A percentile compares a stretch with the other conserved stretches of the same genome.
Conservation (phyloP, 2,888 invertebrate genomes). For the Sarcophaga subvicina region DNA sequence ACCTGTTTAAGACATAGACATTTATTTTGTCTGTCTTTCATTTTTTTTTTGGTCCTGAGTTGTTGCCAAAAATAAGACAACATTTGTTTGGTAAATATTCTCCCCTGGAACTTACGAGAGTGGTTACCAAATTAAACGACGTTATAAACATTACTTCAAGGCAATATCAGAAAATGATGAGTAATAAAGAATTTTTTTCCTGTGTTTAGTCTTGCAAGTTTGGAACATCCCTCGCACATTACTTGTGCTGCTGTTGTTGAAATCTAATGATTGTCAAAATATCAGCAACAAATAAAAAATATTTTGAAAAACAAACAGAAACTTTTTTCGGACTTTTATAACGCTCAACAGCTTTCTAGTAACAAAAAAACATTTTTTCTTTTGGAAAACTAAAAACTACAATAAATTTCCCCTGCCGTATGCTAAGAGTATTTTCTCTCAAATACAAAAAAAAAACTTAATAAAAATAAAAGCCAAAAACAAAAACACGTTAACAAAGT, state of each 20-base stretch:
- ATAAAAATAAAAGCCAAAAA: neutral
- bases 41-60: slow-evolving; percentile 30
- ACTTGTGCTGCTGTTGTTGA: neutral
- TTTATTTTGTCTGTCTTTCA: slow-evolving; percentile 27
- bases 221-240: neutral
- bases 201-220: no score
- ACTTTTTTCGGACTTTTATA: neutral
- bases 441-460: no score
- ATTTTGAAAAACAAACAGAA: slow-evolving; percentile 9
- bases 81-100: slow-evolving; percentile 51
- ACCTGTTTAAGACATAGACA: slow-evolving; percentile 49
- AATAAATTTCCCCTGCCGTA: neutral
- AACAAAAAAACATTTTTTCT: no score
- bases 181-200: no score
- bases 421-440: no score
- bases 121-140: no score
- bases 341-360: neutral
- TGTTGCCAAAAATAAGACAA: slow-evolving; percentile 24
- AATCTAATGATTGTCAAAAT: neutral
- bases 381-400: neutral
- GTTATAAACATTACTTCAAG: no score
- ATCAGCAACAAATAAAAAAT: slow-evolving; percentile 15
- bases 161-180: no score
- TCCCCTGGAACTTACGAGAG: no score
- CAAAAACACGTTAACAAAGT: neutral